Conservation (phyloP, 2,888 invertebrate species). For the Aleiodes leptofemur region DNA sequence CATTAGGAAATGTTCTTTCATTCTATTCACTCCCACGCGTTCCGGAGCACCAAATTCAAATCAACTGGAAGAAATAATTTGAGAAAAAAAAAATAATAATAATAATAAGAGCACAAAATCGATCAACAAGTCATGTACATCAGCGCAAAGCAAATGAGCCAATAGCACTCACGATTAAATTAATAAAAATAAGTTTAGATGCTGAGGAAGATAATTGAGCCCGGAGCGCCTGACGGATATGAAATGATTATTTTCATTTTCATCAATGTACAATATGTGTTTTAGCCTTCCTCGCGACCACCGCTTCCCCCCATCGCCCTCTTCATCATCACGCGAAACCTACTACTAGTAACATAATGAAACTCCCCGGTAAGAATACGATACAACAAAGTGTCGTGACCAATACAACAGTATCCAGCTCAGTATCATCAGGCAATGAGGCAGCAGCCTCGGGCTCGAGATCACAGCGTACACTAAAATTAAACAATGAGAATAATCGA, state of each 20-base stretch:
- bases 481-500: constrained; percentile 56
- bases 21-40: constrained; percentile 9
- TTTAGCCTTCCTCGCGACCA: constrained; percentile 86
- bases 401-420: constrained; percentile 61
- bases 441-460: constrained; percentile 48
- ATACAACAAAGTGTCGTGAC: constrained; percentile 60
- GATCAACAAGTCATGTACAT: neutral
- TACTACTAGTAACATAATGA: constrained; percentile 61
- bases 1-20: neutral
- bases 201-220: neutral
- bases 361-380: constrained; percentile 56
- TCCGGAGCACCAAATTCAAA: neutral
- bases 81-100: too few relatives aligned
- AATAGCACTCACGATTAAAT: constrained; percentile 1
- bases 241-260: constrained; percentile 37
- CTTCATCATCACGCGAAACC: constrained; percentile 73
- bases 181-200: neutral
- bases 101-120: neutral
- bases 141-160: neutral
- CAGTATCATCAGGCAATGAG: constrained; percentile 62
- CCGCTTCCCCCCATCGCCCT: constrained; percentile 81
- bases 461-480: constrained; percentile 40
- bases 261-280: constrained; percentile 72
- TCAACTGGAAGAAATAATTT: neutral
- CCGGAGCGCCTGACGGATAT: neutral